Percentiles rank a stretch among this genome's conserved stretches.
Conservation (phyloP, 1,140 invertebrate species). For the Periplaneta americana region DNA sequence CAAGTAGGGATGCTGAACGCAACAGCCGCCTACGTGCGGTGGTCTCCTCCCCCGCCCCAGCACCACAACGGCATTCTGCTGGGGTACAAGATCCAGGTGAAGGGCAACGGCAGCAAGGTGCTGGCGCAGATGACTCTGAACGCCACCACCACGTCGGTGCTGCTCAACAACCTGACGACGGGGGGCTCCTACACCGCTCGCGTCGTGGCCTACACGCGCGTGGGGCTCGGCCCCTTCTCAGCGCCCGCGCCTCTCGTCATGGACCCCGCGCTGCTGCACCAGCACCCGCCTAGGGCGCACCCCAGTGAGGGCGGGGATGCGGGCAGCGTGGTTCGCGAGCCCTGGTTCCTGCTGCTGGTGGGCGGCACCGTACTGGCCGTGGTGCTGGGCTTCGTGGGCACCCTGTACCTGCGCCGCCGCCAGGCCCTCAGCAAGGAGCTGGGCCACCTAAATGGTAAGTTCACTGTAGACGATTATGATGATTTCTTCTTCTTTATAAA, state of each 20-base stretch:
- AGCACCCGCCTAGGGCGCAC: conserved; percentile 33
- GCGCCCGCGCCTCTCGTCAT: conserved; percentile 50
- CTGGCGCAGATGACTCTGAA: conserved; percentile 67
- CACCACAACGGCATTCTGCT: conserved; percentile 76
- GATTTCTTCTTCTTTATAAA: too few relatives aligned
- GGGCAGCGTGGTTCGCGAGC: conserved; percentile 51
- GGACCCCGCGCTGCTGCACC: conserved; percentile 41
- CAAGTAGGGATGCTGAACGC: conserved; percentile 78
- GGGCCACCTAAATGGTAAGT: conserved; percentile 46
- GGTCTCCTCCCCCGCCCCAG: conserved; percentile 70
- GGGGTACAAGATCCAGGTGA: conserved; percentile 74
- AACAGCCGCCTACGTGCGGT: conserved; percentile 69
- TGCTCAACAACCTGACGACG: conserved; percentile 65
- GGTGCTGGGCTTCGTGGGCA: conserved; percentile 54
- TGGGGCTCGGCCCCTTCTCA: conserved; percentile 64
- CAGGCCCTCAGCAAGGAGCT: conserved; percentile 56
- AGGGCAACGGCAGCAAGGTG: conserved; percentile 53
- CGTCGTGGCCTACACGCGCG: conserved; percentile 65
- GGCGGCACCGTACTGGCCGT: conserved; percentile 61
- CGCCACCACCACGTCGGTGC: conserved; percentile 61
- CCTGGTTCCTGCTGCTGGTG: conserved; percentile 71
- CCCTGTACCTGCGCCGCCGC: conserved; percentile 53
- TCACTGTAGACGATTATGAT: too few relatives aligned
- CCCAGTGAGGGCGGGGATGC: conserved; percentile 34
- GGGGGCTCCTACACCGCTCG: conserved; percentile 65